phyloP scores from a whole-genome alignment of 2,113 vertebrate species.

The Rhagologus leucostigma region DNA sequence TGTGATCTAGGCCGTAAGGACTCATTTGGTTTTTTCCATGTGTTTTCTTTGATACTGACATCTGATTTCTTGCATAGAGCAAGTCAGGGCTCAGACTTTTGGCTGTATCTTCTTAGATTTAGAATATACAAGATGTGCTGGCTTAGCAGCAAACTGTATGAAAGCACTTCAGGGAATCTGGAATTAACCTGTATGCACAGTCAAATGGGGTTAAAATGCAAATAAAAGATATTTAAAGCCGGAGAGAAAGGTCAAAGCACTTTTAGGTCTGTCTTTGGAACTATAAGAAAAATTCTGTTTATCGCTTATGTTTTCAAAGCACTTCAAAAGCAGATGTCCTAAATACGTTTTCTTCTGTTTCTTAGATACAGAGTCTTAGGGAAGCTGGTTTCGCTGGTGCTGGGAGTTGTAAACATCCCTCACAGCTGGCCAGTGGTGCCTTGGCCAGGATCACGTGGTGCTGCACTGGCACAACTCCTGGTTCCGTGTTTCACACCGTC shows the following conservation, averaged over 20 bases:
- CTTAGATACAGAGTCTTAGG: neutral
- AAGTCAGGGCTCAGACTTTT: neutral
- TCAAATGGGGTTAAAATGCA: neutral
- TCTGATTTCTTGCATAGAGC: conserved; percentile 32
- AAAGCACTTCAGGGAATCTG: neutral
- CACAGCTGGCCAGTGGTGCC: neutral
- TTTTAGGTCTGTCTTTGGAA: neutral
- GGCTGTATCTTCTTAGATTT: neutral
- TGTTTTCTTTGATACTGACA: conserved; percentile 19
- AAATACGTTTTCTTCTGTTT: neutral
- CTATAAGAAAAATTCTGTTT: neutral
- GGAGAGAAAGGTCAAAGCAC: neutral
- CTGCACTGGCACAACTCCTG: neutral
- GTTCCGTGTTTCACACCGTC: neutral
- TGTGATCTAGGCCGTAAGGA: neutral
- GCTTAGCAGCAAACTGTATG: neutral
- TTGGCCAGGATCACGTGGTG: neutral
- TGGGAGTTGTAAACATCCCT: neutral
- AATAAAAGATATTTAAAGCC: neutral
- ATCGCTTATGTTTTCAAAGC: neutral
- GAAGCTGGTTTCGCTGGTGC: neutral
- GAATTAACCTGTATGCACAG: neutral
- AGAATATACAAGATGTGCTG: neutral
- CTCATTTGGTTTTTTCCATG: neutral
- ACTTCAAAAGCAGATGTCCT: neutral